Evolutionary conservation across 2,797 vertebrate genomes (phyloP).

Genomic region (Bradypodion pumilum): DNA sequence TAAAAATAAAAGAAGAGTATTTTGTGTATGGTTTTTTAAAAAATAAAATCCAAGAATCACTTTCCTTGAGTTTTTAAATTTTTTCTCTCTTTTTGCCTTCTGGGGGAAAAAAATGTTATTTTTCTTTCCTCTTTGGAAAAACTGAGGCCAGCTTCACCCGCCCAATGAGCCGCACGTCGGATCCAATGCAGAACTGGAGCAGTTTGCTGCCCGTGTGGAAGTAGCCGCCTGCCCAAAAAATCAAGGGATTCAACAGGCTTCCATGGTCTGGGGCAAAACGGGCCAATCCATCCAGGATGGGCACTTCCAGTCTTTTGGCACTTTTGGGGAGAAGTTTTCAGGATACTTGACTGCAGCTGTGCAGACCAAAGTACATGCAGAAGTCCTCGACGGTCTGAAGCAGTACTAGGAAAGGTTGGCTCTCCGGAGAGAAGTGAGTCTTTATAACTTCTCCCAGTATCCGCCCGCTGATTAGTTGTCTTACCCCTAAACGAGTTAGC

Average conservation of each 20-base stretch:
- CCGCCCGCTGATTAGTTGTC: constrained; percentile 16
- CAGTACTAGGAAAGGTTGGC: not conserved
- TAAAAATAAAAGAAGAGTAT: not conserved
- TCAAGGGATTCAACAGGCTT: not conserved
- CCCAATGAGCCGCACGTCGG: not conserved
- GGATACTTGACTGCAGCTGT: not conserved
- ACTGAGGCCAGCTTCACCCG: not conserved
- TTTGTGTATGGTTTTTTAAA: not conserved
- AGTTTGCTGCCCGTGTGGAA: not conserved
- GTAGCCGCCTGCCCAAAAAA: not conserved
- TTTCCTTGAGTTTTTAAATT: not conserved
- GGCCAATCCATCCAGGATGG: not conserved
- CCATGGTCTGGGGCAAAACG: not conserved
- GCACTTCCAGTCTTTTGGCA: not conserved
- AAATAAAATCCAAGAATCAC: constrained; percentile 7
- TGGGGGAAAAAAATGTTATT: not conserved
- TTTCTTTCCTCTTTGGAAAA: not conserved
- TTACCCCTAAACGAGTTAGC: not conserved
- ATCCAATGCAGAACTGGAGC: not conserved
- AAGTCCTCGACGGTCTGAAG: not conserved
- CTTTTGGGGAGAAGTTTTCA: not conserved
- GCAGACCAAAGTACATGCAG: too few species aligned
- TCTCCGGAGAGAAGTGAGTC: constrained; percentile 9
- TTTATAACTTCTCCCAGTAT: constrained; percentile 34
- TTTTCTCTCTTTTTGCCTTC: not conserved